A percentile compares a stretch with the other conserved stretches of the same genome.
phyloP scores from a whole-genome alignment of 2,888 invertebrate genomes.

The Drosophila tripunctata region DNA sequence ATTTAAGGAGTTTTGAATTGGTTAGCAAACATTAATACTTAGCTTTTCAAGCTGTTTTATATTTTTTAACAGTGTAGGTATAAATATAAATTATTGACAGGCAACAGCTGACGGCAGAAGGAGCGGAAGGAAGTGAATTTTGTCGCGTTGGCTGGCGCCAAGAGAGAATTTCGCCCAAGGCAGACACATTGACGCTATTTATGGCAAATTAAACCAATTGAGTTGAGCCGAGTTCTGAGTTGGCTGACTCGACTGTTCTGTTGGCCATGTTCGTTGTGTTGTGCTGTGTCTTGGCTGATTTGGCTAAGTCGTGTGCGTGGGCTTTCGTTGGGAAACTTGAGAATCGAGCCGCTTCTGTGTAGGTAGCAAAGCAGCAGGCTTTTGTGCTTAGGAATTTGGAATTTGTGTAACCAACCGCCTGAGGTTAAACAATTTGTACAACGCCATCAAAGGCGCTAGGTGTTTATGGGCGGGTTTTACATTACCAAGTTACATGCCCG shows the following conservation, averaged over 20 bases:
- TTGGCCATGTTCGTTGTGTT: too few species aligned
- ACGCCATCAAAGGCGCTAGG: conserved; percentile 64
- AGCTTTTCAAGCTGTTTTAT: background rate
- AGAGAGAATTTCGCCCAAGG: conserved; percentile 43
- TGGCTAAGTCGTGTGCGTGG: conserved; percentile 19
- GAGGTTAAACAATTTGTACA: conserved; percentile 55
- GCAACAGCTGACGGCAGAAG: conserved; percentile 53
- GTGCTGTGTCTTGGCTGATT: conserved; percentile 5
- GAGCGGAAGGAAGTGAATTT: conserved; percentile 53
- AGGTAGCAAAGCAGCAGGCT: conserved; percentile 32
- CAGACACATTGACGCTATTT: conserved; percentile 69
- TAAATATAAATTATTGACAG: conserved; percentile 55
- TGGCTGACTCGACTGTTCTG: background rate
- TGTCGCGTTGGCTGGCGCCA: conserved; percentile 40
- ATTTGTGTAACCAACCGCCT: conserved; percentile 48
- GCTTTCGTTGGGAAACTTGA: conserved; percentile 49
- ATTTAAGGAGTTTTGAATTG: too few species aligned
- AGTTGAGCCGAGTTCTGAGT: conserved; percentile 51
- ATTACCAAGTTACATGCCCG: conserved; percentile 58
- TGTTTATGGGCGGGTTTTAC: conserved; percentile 63
- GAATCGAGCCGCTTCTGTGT: conserved; percentile 4
- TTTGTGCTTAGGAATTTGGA: conserved; percentile 8
- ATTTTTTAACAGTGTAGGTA: background rate
- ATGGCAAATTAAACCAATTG: conserved; percentile 80
- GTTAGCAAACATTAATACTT: too few species aligned